Evolutionary conservation across 2,113 vertebrate species (phyloP), one percentile per base, ranked within the genome.

Genomic region (Onychorhynchus coronatus): DNA sequence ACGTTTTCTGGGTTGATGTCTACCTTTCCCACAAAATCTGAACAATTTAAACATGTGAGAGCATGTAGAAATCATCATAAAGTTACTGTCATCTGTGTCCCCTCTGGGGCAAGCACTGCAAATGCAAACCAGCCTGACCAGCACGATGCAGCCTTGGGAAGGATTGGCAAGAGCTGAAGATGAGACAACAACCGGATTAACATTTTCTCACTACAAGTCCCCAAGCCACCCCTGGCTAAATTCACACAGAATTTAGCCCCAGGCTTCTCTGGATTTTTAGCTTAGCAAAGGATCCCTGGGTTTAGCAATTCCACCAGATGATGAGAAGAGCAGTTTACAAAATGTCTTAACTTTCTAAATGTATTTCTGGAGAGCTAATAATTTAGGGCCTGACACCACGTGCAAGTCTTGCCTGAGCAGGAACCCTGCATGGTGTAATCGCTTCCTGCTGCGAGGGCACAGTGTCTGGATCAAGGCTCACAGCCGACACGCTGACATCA

Each of bases 371-470:
- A 73, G 77, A 73, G 63, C 59, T 73, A 71, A 39, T 83, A 89
- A 95, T 89, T 94, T 58, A 79, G 85, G 82, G 75, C 63, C 74
- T 84, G 90, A 88, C 82, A 90, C 37, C 85, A 88, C 13, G 24
- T 35, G 61, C 46, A 30, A 74, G 70, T 33, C 84, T 35, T 85
- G 87, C 92, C 95, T 8, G 80, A 95, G 93, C 95, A 91, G 86
- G 91, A 94, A 7, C 82, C 71, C 85, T 19, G 88, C 3, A 0
- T 39, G 89, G 77, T 52, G 86, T 21, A 81, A 91, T 91, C 22
- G 8, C 28, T 94, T 89, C 91, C 86, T 90, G 88, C 93, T 63
- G 94, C 5, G 4, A 88, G 88, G 89, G 89, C 94, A 94, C 33
- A 0, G 89, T 16, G 89, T 65, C 81, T 73, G 93, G 20, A 91